These are phyloP conservation scores for Embidobia sp. DNA, from an alignment of 2,888 invertebrate species.

Conservation along the genomic window DNA sequence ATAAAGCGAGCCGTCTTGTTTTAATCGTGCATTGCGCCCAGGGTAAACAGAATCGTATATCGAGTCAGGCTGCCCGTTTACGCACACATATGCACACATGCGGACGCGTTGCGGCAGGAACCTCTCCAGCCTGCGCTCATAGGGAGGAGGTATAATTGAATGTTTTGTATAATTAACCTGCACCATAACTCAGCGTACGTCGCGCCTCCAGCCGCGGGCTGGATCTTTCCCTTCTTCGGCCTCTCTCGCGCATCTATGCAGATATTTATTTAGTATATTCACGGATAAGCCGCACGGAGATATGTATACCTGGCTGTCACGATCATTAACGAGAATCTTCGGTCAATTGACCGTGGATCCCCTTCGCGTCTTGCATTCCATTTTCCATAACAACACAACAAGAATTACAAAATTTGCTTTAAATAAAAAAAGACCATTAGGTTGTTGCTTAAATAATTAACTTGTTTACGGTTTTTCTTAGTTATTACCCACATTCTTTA, in stretches of 20 bases:
- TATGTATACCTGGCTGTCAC: constrained; percentile 38
- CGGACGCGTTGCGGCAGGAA: constrained; percentile 25
- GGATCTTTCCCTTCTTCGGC: constrained; percentile 70
- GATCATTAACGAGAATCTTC: constrained; percentile 56
- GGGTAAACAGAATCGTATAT: constrained; percentile 42
- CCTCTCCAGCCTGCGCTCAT: constrained; percentile 60
- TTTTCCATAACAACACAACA: not conserved
- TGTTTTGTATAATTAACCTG: constrained; percentile 82
- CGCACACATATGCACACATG: constrained; percentile 37
- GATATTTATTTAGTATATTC: constrained; percentile 74
- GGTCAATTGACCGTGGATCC: constrained; percentile 52
- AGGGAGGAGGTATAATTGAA: constrained; percentile 80
- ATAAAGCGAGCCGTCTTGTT: too few species aligned
- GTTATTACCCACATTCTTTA: too few species aligned
- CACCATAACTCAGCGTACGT: constrained; percentile 81
- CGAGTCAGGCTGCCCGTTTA: constrained; percentile 49
- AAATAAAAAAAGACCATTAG: too few species aligned
- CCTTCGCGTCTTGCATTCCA: not conserved
- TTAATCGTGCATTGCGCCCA: not conserved
- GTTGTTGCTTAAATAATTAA: too few species aligned
- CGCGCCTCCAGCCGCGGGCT: constrained; percentile 81
- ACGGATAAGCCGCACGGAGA: constrained; percentile 68
- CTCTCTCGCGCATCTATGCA: constrained; percentile 60
- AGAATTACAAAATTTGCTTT: too few species aligned
- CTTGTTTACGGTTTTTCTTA: too few species aligned